Percentiles rank a stretch among this genome's conserved stretches.
These are phyloP conservation scores for Seira ritae DNA, from an alignment of 2,888 invertebrate species.

Conservation along the genomic window DNA sequence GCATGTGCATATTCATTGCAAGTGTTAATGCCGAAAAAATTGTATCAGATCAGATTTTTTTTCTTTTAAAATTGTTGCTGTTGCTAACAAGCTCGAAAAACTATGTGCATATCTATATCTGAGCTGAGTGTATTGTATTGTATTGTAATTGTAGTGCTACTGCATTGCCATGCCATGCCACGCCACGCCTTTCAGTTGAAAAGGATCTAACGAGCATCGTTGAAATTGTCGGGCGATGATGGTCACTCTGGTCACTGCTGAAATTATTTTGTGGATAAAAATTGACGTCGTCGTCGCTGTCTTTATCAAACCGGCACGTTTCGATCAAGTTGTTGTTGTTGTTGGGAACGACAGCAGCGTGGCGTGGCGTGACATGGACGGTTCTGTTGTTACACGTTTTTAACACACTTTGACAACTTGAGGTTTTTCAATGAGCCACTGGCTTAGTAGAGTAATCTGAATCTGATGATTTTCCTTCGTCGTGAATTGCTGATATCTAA, in stretches of 20 bases:
- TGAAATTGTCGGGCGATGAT: neutral
- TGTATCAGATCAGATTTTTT: neutral
- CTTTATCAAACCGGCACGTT: constrained; percentile 1
- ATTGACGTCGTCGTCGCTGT: neutral
- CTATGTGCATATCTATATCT: constrained; percentile 45
- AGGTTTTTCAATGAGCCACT: no score
- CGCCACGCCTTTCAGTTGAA: constrained; percentile 5
- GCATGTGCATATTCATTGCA: neutral
- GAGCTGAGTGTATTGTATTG: no score
- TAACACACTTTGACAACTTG: constrained; percentile 8
- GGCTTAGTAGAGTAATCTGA: neutral
- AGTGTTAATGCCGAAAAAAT: neutral
- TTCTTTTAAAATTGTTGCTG: constrained; percentile 17
- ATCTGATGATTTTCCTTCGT: neutral
- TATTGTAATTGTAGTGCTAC: no score
- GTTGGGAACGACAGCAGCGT: no score
- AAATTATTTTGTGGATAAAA: neutral
- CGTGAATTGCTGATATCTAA: neutral
- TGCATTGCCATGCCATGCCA: no score
- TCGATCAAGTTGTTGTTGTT: neutral
- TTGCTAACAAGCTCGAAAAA: constrained; percentile 31
- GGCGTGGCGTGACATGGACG: constrained; percentile 1
- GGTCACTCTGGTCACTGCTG: neutral
- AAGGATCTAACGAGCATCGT: neutral
- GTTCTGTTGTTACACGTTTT: neutral